Evolutionary conservation across 2,888 invertebrate genomes (phyloP).

Genomic region (Drosophila mercatorum): DNA sequence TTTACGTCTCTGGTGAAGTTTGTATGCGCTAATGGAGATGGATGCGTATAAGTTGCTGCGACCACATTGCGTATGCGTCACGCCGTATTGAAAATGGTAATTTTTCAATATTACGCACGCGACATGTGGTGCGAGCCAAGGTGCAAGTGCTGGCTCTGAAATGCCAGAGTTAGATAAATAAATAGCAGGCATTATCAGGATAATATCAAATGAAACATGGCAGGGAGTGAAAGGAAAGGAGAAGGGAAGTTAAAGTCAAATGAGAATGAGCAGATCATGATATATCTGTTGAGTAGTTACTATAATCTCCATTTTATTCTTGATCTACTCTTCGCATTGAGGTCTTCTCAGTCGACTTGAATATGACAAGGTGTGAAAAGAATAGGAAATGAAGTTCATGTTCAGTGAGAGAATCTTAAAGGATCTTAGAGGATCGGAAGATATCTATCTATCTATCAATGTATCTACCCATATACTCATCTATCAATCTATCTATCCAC

Average conservation of each 20-base stretch:
- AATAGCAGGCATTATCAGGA: background rate
- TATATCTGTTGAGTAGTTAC: no score
- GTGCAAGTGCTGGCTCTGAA: constrained; percentile 15
- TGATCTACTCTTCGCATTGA: no score
- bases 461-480: no score
- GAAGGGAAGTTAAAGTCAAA: no score
- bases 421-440: no score
- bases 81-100: constrained; percentile 59
- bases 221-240: background rate
- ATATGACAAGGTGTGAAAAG: no score
- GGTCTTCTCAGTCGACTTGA: no score
- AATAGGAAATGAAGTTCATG: no score
- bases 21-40: constrained; percentile 76
- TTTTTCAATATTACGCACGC: constrained; percentile 67
- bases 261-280: no score
- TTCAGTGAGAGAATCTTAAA: background rate
- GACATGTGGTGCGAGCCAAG: constrained; percentile 53
- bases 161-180: constrained; percentile 11
- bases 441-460: no score
- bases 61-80: constrained; percentile 62
- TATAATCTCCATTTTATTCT: no score
- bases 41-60: constrained; percentile 51
- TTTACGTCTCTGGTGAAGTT: constrained; percentile 57
- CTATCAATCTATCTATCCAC: no score
- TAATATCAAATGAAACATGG: background rate